phyloP scores from a whole-genome alignment of 2,797 vertebrate species.

The Acipenser oxyrinchus region DNA sequence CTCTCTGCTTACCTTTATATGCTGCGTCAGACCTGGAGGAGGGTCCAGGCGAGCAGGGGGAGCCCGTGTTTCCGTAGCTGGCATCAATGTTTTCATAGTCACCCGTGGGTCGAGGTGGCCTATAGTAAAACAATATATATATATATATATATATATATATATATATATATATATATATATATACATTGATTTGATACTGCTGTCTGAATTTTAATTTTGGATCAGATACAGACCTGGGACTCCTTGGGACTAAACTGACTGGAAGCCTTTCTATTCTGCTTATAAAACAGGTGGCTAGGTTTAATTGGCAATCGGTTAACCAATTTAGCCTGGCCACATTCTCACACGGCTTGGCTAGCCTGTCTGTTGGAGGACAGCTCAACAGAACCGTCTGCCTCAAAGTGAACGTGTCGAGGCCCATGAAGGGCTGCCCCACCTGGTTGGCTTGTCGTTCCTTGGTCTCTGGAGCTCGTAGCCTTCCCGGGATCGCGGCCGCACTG shows the following conservation, averaged over 20 bases:
- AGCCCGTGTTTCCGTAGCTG: conserved; percentile 47
- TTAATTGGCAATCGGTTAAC: too few relatives aligned
- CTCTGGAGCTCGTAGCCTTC: conserved; percentile 72
- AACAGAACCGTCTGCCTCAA: too few relatives aligned
- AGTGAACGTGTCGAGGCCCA: neutral
- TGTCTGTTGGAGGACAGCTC: too few relatives aligned
- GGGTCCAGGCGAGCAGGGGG: conserved; percentile 40
- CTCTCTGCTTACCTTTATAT: conserved; percentile 51
- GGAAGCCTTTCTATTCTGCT: too few relatives aligned
- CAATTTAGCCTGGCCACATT: too few relatives aligned
- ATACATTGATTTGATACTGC: too few relatives aligned
- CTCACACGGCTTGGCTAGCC: too few relatives aligned
- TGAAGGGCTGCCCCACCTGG: conserved; percentile 53
- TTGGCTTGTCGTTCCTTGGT: conserved; percentile 67
- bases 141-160: neutral
- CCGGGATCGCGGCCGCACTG: conserved; percentile 62
- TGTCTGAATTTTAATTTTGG: too few relatives aligned
- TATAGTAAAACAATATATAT: conserved; percentile 20
- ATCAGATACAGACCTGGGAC: too few relatives aligned
- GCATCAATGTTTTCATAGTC: conserved; percentile 62
- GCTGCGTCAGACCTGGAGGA: conserved; percentile 55
- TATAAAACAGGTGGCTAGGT: too few relatives aligned
- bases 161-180: too few relatives aligned
- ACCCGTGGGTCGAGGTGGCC: conserved; percentile 51
- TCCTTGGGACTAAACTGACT: too few relatives aligned